These are phyloP conservation scores for Bambusicola thoracicus DNA, from an alignment of 2,113 vertebrate species.

Conservation along the genomic window DNA sequence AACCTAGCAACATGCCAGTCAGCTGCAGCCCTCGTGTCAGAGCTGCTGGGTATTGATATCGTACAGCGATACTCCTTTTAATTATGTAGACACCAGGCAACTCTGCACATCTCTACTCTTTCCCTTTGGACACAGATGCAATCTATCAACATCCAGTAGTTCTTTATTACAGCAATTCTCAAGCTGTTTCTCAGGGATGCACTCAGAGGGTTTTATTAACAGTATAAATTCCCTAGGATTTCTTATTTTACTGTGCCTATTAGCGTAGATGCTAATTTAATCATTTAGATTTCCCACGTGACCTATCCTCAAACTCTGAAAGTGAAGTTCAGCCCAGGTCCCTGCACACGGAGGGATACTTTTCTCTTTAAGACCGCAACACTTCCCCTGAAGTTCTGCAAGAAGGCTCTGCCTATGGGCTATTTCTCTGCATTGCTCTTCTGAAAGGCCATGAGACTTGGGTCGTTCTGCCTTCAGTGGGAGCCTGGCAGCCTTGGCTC, in stretches of 20 bases:
- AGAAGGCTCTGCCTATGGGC: background rate
- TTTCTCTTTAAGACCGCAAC: background rate
- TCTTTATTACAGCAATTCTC: background rate
- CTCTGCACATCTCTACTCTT: background rate
- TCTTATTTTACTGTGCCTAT: background rate
- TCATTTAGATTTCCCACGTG: background rate
- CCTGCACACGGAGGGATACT: rapidly evolving
- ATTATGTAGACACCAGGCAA: background rate
- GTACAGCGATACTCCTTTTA: background rate
- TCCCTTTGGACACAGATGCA: background rate
- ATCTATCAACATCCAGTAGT: background rate
- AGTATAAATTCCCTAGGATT: background rate
- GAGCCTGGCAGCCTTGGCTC: background rate
- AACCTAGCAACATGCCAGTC: background rate
- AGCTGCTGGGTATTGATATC: background rate
- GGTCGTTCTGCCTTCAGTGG: background rate
- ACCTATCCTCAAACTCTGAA: background rate
- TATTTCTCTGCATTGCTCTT: background rate
- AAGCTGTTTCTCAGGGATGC: background rate
- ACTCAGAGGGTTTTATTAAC: slow-evolving; percentile 4
- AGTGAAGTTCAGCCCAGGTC: background rate
- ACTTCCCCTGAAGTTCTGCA: background rate
- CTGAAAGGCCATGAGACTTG: background rate
- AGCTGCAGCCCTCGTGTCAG: background rate
- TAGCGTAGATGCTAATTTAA: background rate